phyloP scores from a whole-genome alignment of 1,140 invertebrate genomes.

The Portunus trituberculatus region DNA sequence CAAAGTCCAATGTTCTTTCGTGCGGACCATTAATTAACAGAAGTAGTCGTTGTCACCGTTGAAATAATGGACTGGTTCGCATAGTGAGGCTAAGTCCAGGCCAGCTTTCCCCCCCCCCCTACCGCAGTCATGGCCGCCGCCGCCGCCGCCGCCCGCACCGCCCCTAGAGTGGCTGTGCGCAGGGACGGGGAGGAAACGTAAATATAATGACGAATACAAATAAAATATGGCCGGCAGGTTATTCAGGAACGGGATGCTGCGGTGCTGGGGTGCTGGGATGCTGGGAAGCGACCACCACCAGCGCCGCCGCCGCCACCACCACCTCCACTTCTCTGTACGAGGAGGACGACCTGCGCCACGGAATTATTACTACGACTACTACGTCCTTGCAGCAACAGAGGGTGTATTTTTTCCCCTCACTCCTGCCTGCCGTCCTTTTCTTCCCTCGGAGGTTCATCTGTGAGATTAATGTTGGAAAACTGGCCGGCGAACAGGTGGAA shows the following conservation, averaged over 20 bases:
- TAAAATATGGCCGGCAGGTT: background rate
- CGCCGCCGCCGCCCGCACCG: background rate
- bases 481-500: background rate
- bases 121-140: background rate
- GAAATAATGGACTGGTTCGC: background rate
- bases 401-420: background rate
- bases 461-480: background rate
- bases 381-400: background rate
- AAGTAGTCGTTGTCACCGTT: constrained; percentile 11
- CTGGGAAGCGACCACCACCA: background rate
- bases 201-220: constrained; percentile 15
- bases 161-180: background rate
- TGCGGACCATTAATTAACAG: background rate
- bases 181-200: background rate
- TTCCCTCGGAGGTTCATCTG: background rate
- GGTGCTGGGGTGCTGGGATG: background rate
- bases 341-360: background rate
- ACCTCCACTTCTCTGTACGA: no score
- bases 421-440: background rate
- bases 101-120: background rate
- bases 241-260: background rate
- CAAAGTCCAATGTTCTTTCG: background rate
- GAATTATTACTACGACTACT: constrained; percentile 8
- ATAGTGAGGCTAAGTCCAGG: background rate
- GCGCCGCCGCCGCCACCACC: background rate